A percentile compares a stretch with the other conserved stretches of the same genome.
Evolutionary conservation across 2,113 vertebrate species (phyloP).

Genomic region (Zosterops lateralis): DNA sequence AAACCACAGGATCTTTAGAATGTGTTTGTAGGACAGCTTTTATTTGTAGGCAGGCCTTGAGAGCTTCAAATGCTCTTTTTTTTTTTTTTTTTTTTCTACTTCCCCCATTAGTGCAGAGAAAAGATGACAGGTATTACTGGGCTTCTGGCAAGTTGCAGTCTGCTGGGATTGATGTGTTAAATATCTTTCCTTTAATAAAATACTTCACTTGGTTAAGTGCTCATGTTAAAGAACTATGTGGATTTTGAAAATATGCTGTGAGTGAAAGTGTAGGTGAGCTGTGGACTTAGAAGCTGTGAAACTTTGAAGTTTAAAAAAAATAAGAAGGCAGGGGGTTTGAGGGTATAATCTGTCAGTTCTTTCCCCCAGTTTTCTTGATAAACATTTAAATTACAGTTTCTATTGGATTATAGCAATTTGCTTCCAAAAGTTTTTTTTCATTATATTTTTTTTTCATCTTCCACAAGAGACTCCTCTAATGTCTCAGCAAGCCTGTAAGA

Average conservation of each 20-base stretch:
- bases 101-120: not conserved
- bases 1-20: not conserved
- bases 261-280: not conserved
- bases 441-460: not conserved
- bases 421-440: not conserved
- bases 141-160: not conserved
- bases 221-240: not conserved
- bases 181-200: not conserved
- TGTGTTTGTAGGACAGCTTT: not conserved
- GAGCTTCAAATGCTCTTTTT: not conserved
- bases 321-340: not conserved
- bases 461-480: not conserved
- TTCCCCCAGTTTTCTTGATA: not conserved
- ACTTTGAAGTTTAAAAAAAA: not conserved
- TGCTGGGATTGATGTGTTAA: not conserved
- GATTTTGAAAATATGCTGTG: not conserved
- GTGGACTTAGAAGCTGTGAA: not conserved
- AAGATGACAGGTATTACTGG: not conserved
- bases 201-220: not conserved
- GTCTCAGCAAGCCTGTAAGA: not conserved
- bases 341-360: not conserved
- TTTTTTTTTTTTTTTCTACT: not conserved
- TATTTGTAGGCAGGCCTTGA: not conserved
- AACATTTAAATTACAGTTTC: not conserved
- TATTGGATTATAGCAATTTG: not conserved